Percentiles rank a stretch among this genome's conserved stretches.
phyloP scores from a whole-genome alignment of 2,113 vertebrate species.

The Podocnemis expansa region DNA sequence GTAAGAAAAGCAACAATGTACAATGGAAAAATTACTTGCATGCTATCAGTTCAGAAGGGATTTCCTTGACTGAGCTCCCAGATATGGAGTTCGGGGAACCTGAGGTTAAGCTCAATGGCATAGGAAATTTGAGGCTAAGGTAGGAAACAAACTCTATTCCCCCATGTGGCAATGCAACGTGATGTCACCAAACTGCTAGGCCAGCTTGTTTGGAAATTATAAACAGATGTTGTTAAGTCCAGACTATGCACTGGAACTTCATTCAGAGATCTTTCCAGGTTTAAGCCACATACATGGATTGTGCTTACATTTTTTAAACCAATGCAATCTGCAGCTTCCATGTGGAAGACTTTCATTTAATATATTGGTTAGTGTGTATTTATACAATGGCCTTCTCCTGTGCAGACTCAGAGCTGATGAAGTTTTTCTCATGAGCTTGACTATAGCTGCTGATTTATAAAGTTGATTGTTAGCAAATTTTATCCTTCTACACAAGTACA shows the following conservation, averaged over 20 bases:
- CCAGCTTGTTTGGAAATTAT: not conserved
- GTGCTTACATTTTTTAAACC: too few relatives aligned
- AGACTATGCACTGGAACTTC: not conserved
- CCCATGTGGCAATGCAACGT: not conserved
- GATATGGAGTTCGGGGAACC: not conserved
- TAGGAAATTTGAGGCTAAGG: not conserved
- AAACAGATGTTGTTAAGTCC: not conserved
- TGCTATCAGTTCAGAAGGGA: not conserved
- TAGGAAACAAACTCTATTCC: not conserved
- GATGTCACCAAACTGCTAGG: not conserved
- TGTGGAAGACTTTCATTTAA: not conserved
- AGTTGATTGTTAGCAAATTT: not conserved
- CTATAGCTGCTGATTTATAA: not conserved
- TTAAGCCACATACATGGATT: not conserved
- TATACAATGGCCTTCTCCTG: not conserved
- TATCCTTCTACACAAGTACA: not conserved
- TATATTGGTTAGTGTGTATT: accelerated
- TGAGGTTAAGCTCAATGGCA: not conserved
- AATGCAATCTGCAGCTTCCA: not conserved
- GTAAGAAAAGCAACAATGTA: not conserved
- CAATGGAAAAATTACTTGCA: not conserved
- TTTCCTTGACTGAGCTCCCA: not conserved
- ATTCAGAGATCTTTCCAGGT: not conserved
- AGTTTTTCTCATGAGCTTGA: not conserved
- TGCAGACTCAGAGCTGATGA: not conserved